phyloP scores from a whole-genome alignment of 2,888 invertebrate genomes.

The Amphipyra tragopoginis region DNA sequence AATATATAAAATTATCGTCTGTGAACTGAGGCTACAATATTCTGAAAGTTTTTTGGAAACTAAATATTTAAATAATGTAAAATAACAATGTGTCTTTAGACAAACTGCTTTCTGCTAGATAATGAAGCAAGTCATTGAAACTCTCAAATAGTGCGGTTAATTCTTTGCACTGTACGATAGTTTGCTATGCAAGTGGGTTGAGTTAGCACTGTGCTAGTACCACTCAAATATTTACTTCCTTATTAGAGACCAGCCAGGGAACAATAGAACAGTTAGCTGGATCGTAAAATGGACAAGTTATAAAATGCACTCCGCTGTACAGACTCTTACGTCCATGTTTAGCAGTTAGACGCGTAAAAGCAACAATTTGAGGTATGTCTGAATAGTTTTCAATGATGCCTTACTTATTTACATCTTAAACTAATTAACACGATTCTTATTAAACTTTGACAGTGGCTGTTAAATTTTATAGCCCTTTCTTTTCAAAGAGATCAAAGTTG shows the following conservation, averaged over 20 bases:
- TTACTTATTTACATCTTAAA: neutral
- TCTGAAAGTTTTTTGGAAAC: neutral
- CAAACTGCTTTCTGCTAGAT: slow-evolving; percentile 6
- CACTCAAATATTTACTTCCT: slow-evolving; percentile 87
- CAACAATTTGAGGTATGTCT: slow-evolving; percentile 9
- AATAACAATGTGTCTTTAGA: slow-evolving; percentile 1
- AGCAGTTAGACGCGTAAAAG: slow-evolving; percentile 18
- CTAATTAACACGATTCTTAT: slow-evolving; percentile 34
- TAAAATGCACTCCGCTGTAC: slow-evolving; percentile 64
- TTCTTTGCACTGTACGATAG: slow-evolving; percentile 52
- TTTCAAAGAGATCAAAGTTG: slow-evolving; percentile 73
- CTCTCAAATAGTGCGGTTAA: slow-evolving; percentile 44
- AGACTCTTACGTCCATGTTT: slow-evolving; percentile 37
- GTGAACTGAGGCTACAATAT: neutral
- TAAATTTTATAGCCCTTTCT: slow-evolving; percentile 51
- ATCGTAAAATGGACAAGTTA: slow-evolving; percentile 75
- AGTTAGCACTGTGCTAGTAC: slow-evolving; percentile 70
- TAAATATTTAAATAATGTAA: neutral
- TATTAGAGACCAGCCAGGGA: slow-evolving; percentile 79
- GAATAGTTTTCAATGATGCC: slow-evolving; percentile 11
- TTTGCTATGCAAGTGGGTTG: slow-evolving; percentile 70
- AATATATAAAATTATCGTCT: slow-evolving; percentile 1
- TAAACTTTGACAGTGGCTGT: slow-evolving; percentile 21
- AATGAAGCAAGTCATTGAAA: slow-evolving; percentile 39
- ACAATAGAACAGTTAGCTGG: slow-evolving; percentile 79